Evolutionary conservation across 2,888 invertebrate genomes (phyloP).

Genomic region (Leistus spinibarbis): DNA sequence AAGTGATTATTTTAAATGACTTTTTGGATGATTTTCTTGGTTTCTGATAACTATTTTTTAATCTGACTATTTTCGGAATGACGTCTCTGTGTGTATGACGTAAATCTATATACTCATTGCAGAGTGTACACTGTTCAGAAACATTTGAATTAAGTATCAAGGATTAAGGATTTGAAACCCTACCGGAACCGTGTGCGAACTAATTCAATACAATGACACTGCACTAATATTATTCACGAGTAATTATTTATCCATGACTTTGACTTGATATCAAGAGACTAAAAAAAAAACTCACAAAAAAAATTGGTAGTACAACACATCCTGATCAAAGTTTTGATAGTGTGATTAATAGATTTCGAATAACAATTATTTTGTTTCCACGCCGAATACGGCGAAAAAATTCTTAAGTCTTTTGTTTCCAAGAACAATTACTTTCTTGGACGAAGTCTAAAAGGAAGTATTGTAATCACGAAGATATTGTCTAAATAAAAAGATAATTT

Average conservation of each 20-base stretch:
- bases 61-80: too few species aligned
- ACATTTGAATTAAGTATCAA: background rate
- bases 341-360: background rate
- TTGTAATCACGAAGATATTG: too few species aligned
- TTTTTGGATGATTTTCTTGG: too few species aligned
- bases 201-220: constrained; percentile 15
- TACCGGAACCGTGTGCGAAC: background rate
- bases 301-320: background rate
- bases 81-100: too few species aligned
- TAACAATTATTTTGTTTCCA: background rate
- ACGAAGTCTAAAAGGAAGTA: too few species aligned
- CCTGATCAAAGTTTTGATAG: background rate
- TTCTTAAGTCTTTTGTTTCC: too few species aligned
- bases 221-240: background rate
- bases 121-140: background rate
- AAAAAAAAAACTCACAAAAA: background rate
- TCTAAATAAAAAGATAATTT: too few species aligned
- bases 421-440: too few species aligned
- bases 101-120: background rate
- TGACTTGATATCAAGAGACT: background rate
- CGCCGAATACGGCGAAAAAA: too few species aligned
- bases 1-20: too few species aligned
- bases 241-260: constrained; percentile 6
- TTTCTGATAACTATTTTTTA: too few species aligned
- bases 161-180: constrained; percentile 16